These are phyloP conservation scores for Pantelozetes paolii DNA, from an alignment of 2,888 invertebrate species.

Conservation along the genomic window DNA sequence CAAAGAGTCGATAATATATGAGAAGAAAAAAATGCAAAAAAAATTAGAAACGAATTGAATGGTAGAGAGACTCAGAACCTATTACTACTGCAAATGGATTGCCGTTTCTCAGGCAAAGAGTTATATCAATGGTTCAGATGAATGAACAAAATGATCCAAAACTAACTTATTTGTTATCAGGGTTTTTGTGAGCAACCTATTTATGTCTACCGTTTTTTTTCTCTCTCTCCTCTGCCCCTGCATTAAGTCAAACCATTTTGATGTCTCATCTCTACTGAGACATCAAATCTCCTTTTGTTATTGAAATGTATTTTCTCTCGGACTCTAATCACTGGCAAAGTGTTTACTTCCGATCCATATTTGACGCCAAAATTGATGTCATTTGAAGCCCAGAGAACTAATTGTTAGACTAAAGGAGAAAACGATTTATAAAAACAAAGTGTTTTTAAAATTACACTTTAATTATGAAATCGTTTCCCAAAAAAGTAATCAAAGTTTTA, in stretches of 20 bases:
- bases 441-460: too few species aligned
- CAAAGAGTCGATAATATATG: conserved; percentile 8
- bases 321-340: background rate
- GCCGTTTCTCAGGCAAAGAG: background rate
- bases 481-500: too few species aligned
- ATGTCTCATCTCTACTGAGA: background rate
- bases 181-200: background rate
- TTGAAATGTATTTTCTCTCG: background rate
- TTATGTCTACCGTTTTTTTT: background rate
- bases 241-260: background rate
- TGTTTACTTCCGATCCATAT: background rate
- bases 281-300: background rate
- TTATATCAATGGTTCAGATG: conserved; percentile 25
- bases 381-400: too few species aligned
- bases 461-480: too few species aligned
- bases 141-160: conserved; percentile 28
- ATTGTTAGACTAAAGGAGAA: too few species aligned
- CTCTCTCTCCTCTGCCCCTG: background rate
- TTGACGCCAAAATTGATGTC: too few species aligned
- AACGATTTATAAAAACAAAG: too few species aligned
- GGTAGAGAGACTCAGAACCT: background rate
- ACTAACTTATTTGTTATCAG: background rate
- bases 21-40: background rate
- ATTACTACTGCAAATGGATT: background rate
- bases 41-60: background rate